Percentiles rank a stretch among this genome's conserved stretches.
phyloP scores from a whole-genome alignment of 2,888 invertebrate species.

The Lysandra coridon region DNA sequence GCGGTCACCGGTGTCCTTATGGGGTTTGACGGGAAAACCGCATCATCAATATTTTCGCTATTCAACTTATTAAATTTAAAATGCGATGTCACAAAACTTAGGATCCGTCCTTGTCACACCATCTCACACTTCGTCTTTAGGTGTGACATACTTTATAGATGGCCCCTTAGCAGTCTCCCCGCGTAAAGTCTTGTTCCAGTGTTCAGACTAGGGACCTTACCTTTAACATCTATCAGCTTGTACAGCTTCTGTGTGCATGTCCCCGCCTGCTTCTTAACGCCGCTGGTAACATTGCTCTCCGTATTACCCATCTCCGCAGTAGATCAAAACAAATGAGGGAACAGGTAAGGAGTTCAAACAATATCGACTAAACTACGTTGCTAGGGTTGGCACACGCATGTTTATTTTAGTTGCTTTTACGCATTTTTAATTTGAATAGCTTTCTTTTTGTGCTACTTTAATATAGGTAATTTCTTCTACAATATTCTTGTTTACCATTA shows the following conservation, averaged over 20 bases:
- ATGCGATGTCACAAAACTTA: no score
- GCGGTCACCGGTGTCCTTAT: no score
- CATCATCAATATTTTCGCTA: no score
- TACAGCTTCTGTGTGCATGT: slow-evolving; percentile 91
- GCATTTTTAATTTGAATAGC: background rate
- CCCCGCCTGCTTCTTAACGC: slow-evolving; percentile 97
- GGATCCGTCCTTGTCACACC: no score
- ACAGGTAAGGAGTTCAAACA: background rate
- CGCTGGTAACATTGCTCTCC: slow-evolving; percentile 94
- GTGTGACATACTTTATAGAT: no score
- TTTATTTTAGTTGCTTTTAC: background rate
- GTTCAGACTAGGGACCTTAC: slow-evolving; percentile 60
- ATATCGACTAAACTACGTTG: slow-evolving; percentile 23
- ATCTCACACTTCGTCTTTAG: no score
- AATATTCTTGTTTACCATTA: background rate
- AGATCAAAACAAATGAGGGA: background rate
- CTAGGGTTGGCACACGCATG: background rate
- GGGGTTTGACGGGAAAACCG: no score
- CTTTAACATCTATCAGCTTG: slow-evolving; percentile 94
- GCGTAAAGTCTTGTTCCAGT: no score
- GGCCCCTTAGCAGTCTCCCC: no score
- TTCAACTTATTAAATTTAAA: no score
- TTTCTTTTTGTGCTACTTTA: no score
- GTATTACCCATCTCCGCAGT: slow-evolving; percentile 86
- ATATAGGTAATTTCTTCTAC: no score